A percentile compares a stretch with the other conserved stretches of the same genome.
Evolutionary conservation across 2,113 vertebrate species (phyloP).

Genomic region (Psephotus haematonotus): DNA sequence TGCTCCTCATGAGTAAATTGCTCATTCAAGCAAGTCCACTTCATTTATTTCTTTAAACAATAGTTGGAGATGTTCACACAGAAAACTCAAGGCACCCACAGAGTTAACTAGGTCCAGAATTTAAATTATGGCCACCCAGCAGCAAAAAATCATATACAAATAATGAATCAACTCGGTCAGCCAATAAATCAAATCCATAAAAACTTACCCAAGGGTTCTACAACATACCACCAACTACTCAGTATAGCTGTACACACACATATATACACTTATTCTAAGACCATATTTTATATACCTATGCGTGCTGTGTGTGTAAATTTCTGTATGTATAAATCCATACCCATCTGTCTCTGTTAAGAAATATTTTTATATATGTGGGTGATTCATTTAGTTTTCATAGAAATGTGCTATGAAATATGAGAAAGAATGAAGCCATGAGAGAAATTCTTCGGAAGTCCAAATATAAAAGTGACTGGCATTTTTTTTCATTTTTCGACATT

Average conservation of each 20-base stretch:
- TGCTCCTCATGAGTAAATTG: not conserved
- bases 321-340: not conserved
- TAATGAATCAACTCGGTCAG: slow-evolving; percentile 27
- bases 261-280: not conserved
- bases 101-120: slow-evolving; percentile 40
- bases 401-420: slow-evolving; percentile 17
- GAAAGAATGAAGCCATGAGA: not conserved
- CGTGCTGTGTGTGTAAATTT: not conserved
- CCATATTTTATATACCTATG: slow-evolving; percentile 30
- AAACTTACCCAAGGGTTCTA: slow-evolving; percentile 49
- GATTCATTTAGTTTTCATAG: slow-evolving; percentile 28
- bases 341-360: not conserved
- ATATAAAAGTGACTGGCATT: not conserved
- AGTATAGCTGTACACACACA: not conserved
- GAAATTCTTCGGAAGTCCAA: not conserved
- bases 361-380: not conserved
- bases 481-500: not conserved
- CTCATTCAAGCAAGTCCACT: not conserved
- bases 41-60: slow-evolving; percentile 53
- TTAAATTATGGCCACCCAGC: slow-evolving; percentile 45
- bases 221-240: slow-evolving; percentile 4
- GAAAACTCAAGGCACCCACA: not conserved
- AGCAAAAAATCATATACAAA: slow-evolving; percentile 50
- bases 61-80: not conserved
- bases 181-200: slow-evolving; percentile 56